Conservation (phyloP, 92 coral and sea anemone species). For the Muricea muricata region DNA sequence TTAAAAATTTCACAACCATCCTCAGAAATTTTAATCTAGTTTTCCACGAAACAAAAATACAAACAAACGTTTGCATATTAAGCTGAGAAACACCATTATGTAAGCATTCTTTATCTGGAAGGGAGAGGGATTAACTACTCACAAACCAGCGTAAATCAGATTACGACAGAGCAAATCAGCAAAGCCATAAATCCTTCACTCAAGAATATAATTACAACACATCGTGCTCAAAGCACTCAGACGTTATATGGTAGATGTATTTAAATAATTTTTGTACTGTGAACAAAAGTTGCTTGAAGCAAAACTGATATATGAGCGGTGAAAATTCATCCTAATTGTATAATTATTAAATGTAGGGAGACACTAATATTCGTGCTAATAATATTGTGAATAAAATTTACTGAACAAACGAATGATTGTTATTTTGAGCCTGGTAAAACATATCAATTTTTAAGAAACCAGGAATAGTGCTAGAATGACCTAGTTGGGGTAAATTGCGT, state of each 20-base stretch:
- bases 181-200: neutral
- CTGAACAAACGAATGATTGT: neutral
- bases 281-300: constrained; percentile 6
- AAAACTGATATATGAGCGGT: constrained; percentile 12
- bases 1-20: too few relatives aligned
- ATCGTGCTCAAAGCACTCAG: constrained; percentile 12
- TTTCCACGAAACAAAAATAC: too few relatives aligned
- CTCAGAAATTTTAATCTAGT: too few relatives aligned
- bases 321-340: neutral
- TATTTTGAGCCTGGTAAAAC: neutral
- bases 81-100: too few relatives aligned
- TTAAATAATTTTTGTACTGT: neutral
- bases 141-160: too few relatives aligned
- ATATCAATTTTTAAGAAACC: neutral
- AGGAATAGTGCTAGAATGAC: neutral
- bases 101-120: too few relatives aligned
- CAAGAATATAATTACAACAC: neutral
- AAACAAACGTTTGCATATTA: too few relatives aligned
- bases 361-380: neutral
- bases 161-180: too few relatives aligned
- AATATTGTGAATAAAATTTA: constrained; percentile 13
- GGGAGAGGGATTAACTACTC: too few relatives aligned
- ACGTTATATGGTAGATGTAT: neutral
- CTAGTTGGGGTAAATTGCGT: too few relatives aligned
- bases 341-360: constrained; percentile 11